These are phyloP conservation scores for Scaeva pyrastri DNA, from an alignment of 2,888 invertebrate species.

Conservation along the genomic window DNA sequence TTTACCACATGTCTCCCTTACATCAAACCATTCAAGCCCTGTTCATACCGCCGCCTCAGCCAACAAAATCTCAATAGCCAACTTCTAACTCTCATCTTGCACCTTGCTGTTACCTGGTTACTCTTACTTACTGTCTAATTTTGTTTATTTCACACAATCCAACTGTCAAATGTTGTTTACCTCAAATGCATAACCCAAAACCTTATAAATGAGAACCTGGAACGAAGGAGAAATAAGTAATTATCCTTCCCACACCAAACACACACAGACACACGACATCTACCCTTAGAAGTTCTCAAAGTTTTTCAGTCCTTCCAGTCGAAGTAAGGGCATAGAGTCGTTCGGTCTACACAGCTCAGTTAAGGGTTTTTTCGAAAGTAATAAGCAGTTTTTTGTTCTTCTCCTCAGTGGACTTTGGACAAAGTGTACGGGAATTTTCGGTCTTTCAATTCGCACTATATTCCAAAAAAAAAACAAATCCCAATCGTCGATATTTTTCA, in stretches of 20 bases:
- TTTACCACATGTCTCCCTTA: neutral
- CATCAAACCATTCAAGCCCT: neutral
- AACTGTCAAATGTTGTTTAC: slow-evolving; percentile 73
- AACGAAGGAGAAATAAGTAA: slow-evolving; percentile 56
- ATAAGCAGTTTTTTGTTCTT: neutral
- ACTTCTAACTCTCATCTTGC: slow-evolving; percentile 13
- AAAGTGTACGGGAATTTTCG: slow-evolving; percentile 2
- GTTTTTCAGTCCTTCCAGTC: slow-evolving; percentile 64
- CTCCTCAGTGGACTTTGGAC: neutral
- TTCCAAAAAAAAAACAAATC: too few relatives aligned
- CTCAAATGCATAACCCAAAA: slow-evolving; percentile 40
- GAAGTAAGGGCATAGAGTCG: slow-evolving; percentile 65
- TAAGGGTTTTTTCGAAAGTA: neutral
- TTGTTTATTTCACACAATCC: slow-evolving; percentile 52
- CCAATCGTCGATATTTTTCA: neutral
- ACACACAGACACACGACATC: neutral
- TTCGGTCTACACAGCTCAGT: slow-evolving; percentile 36
- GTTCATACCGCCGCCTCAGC: neutral
- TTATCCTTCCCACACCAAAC: slow-evolving; percentile 32
- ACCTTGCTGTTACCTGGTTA: slow-evolving; percentile 4
- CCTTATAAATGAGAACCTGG: slow-evolving; percentile 47
- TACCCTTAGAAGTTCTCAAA: slow-evolving; percentile 36
- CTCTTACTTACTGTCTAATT: neutral
- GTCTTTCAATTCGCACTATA: neutral
- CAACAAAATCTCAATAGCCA: neutral